These are phyloP conservation scores for Poeciliopsis prolifica DNA, from an alignment of 2,113 vertebrate genomes.

Conservation along the genomic window DNA sequence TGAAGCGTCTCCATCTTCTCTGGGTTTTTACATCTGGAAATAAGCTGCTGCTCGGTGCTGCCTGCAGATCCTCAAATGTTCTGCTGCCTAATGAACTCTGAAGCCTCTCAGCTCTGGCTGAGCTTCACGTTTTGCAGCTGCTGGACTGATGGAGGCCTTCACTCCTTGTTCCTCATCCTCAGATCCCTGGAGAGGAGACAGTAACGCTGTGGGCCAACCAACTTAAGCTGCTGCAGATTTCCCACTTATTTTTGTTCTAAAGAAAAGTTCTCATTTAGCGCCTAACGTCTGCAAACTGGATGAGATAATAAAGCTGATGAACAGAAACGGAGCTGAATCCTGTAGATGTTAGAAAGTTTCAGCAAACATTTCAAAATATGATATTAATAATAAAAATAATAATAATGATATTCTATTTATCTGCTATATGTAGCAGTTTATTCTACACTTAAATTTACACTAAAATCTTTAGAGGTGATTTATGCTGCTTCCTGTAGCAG, in stretches of 20 bases:
- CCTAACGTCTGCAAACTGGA: constrained; percentile 18
- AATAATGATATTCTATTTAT: too few species aligned
- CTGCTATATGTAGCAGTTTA: too few species aligned
- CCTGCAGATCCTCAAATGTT: constrained; percentile 34
- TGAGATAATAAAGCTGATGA: background rate
- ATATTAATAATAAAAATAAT: too few species aligned
- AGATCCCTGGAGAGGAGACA: constrained; percentile 44
- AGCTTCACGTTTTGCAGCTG: constrained; percentile 32
- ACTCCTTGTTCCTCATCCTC: constrained; percentile 9
- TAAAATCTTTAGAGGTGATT: too few species aligned
- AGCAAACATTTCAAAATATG: too few species aligned
- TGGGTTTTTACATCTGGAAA: constrained; percentile 59
- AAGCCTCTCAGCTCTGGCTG: constrained; percentile 50
- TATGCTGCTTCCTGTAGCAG: too few species aligned
- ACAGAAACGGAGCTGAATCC: background rate
- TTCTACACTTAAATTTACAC: too few species aligned
- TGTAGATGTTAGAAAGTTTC: background rate
- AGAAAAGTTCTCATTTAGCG: constrained; percentile 35
- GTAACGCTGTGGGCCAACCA: constrained; percentile 13
- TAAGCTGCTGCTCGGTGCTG: constrained; percentile 33
- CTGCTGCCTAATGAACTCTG: constrained; percentile 54
- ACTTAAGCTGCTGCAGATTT: constrained; percentile 38
- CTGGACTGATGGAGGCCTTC: constrained; percentile 22
- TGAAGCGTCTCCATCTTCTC: constrained; percentile 34
- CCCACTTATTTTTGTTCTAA: constrained; percentile 20